Evolutionary conservation across 2,797 vertebrate species (phyloP), one percentile per base, ranked within the genome.

Genomic region (Tamandua tetradactyla): DNA sequence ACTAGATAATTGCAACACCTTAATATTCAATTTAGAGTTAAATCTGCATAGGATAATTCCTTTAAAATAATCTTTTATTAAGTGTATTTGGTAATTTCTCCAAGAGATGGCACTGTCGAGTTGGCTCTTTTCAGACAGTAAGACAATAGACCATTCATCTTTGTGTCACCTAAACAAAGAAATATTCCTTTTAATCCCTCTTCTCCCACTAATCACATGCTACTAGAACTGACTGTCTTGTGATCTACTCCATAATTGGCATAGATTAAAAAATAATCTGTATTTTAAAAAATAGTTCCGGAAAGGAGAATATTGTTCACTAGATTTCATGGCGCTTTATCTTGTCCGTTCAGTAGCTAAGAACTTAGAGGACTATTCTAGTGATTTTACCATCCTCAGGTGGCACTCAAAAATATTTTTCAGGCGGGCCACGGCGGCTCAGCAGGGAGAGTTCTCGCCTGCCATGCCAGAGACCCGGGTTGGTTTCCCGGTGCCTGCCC

Each of bases 131-230:
- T 72, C 68, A n/a, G 40, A 25, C 62, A 49, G 18, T 78, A 94
- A 96, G 86, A 97, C 97, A 97, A 97, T 97, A 96, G 97, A 92
- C 91, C 94, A 96, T 97, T 97, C 96, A 97, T 97, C 96, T 96
- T 96, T 96, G 96, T 96, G 86, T 96, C 94, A 95, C 95, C 91
- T 89, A 91, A 97, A 97, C 97, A 97, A 97, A 97, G 97, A 97
- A 97, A 97, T 84, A 96, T 27, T 86, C 94, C 96, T 97, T 96
- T 97, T 97, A 87, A 55, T 5, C 72, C 44, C 35, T 84, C 22
- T 80, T 85, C 44, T 62, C 69, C 93, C 93, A 86, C 93, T 91
- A 78, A 15, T 97, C 97, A 96, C 97, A 93, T 92, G 96, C 82
- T 66, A 22, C 89, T 95, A 93, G 84, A 94, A 96, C 97, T 96